A percentile compares a stretch with the other conserved stretches of the same genome.
Conservation (phyloP, 1,140 invertebrate species). For the Drosophila malerkotliana region DNA sequence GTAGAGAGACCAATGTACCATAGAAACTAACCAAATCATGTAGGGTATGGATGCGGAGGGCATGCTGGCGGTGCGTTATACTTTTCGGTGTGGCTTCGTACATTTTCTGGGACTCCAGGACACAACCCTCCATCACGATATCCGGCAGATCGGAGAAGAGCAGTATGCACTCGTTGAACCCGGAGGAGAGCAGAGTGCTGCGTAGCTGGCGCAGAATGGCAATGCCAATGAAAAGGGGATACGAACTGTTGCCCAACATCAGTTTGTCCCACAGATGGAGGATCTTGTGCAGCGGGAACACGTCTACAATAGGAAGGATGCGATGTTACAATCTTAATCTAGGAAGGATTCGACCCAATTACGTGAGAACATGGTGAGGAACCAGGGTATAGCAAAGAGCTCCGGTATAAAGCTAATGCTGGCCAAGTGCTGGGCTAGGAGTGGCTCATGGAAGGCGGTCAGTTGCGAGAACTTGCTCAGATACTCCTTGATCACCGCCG, state of each 20-base stretch:
- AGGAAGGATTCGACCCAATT: constrained; percentile 69
- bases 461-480: constrained; percentile 98
- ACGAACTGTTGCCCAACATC: constrained; percentile 95
- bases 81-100: constrained; percentile 94
- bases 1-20: too few species aligned
- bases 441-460: constrained; percentile 97
- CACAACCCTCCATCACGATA: constrained; percentile 97
- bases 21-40: constrained; percentile 45
- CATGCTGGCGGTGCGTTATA: constrained; percentile 90
- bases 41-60: constrained; percentile 39
- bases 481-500: constrained; percentile 98
- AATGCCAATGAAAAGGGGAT: constrained; percentile 97
- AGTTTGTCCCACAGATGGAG: constrained; percentile 99
- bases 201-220: constrained; percentile 95
- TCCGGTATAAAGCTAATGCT: constrained; percentile 98
- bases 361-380: constrained; percentile 99
- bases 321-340: not conserved
- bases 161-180: constrained; percentile 98
- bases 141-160: constrained; percentile 99
- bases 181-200: constrained; percentile 92
- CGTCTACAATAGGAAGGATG: constrained; percentile 86
- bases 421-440: constrained; percentile 95
- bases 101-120: constrained; percentile 94
- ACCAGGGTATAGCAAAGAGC: constrained; percentile 99
- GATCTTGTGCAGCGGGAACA: constrained; percentile 99